Percentiles rank a stretch among this genome's conserved stretches.
These are phyloP conservation scores for Dichetophora obliterata DNA, from an alignment of 2,888 invertebrate genomes.

Conservation along the genomic window DNA sequence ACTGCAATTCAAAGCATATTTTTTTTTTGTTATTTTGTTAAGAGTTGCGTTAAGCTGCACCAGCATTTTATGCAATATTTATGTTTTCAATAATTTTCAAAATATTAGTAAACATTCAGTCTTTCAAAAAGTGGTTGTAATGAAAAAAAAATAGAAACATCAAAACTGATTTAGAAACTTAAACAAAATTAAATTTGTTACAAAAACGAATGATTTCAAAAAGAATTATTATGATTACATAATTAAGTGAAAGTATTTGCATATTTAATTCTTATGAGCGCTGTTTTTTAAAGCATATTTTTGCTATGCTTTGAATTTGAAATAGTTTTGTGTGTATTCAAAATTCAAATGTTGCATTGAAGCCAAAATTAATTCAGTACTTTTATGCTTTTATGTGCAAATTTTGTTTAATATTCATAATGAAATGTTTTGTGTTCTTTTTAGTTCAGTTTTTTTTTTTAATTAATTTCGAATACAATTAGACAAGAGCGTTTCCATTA, in stretches of 20 bases:
- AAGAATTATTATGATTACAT: neutral
- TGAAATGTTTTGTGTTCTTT: neutral
- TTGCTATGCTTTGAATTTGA: no score
- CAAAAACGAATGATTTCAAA: neutral
- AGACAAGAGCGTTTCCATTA: slow-evolving; percentile 26
- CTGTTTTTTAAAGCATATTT: no score
- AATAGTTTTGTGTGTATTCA: no score
- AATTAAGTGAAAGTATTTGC: neutral
- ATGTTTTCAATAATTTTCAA: slow-evolving; percentile 3
- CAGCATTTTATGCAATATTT: slow-evolving; percentile 9
- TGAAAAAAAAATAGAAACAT: neutral
- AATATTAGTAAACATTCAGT: slow-evolving; percentile 27
- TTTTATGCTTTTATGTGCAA: neutral
- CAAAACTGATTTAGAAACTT: neutral
- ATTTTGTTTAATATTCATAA: slow-evolving; percentile 2
- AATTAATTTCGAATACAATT: neutral
- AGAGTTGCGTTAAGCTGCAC: slow-evolving; percentile 12
- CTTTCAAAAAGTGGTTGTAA: slow-evolving; percentile 13
- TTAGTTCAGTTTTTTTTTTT: neutral
- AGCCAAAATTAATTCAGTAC: neutral
- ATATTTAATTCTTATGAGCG: no score
- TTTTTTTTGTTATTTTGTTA: neutral
- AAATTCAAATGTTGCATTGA: neutral
- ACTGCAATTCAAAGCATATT: neutral
- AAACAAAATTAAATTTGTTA: slow-evolving; percentile 3